phyloP scores from a whole-genome alignment of 2,888 invertebrate species.

The Cephus pulcher region DNA sequence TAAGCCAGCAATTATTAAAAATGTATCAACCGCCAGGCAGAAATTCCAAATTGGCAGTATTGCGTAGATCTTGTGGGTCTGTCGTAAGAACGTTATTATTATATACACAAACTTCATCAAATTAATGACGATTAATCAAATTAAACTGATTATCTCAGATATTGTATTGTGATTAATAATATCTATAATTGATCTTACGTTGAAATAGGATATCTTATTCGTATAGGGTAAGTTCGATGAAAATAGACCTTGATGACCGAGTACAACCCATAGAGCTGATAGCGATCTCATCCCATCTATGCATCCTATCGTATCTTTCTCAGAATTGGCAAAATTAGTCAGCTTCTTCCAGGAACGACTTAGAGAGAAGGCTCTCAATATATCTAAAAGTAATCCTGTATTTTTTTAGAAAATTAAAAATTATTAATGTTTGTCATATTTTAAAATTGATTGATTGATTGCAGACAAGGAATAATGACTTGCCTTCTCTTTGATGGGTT shows the following conservation, averaged over 20 bases:
- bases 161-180: background rate
- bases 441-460: background rate
- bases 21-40: constrained; percentile 18
- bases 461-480: background rate
- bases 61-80: constrained; percentile 14
- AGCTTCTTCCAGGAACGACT: constrained; percentile 19
- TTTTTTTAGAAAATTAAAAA: background rate
- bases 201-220: constrained; percentile 18
- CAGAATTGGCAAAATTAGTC: constrained; percentile 11
- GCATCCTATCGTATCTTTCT: constrained; percentile 9
- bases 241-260: constrained; percentile 17
- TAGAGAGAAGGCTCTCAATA: constrained; percentile 17
- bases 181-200: constrained; percentile 12
- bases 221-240: constrained; percentile 11
- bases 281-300: constrained; percentile 17
- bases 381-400: background rate
- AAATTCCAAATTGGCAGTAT: constrained; percentile 18
- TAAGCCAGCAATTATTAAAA: constrained; percentile 19
- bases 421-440: background rate
- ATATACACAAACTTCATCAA: background rate
- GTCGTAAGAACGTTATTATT: background rate
- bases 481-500: background rate
- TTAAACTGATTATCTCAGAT: background rate
- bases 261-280: constrained; percentile 17
- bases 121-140: background rate